Conservation (phyloP, 1,140 invertebrate genomes). For the Cyphomyrmex costatus region DNA sequence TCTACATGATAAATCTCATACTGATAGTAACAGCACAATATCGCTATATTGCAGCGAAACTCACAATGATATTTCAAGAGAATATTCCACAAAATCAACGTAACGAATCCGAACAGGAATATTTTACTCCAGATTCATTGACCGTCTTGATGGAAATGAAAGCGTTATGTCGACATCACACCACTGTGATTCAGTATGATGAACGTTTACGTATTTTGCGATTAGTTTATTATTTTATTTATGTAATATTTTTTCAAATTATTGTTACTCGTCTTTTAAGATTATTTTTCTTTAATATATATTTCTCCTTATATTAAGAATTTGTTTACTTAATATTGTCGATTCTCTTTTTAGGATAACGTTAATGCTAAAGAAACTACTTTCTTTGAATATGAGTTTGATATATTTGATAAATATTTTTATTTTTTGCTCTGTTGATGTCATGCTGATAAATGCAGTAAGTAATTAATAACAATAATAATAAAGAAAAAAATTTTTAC, state of each 20-base stretch:
- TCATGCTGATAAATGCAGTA: slow-evolving; percentile 68
- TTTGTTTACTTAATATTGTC: not conserved
- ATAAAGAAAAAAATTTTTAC: not conserved
- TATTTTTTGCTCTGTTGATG: slow-evolving; percentile 70
- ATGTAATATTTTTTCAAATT: not conserved
- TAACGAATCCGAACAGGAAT: not conserved
- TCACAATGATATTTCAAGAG: slow-evolving; percentile 7
- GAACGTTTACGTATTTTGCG: not conserved
- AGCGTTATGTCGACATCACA: slow-evolving; percentile 21
- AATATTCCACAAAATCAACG: not conserved
- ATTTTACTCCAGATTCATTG: not conserved
- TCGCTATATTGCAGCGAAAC: slow-evolving; percentile 3
- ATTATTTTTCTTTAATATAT: not conserved
- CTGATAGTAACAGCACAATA: slow-evolving; percentile 36
- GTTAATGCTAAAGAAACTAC: slow-evolving; percentile 55
- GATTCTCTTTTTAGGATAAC: slow-evolving; percentile 62
- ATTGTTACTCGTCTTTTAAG: not conserved
- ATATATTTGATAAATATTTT: slow-evolving; percentile 72
- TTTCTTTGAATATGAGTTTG: slow-evolving; percentile 66
- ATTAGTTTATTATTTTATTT: not conserved
- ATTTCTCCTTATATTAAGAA: too few species aligned
- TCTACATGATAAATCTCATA: slow-evolving; percentile 35
- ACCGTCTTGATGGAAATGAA: not conserved
- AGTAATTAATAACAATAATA: slow-evolving; percentile 8
- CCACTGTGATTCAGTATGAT: not conserved